Base-by-base conservation (phyloP, 2,888 invertebrate genomes). In the Capitulum mitella region DNA sequence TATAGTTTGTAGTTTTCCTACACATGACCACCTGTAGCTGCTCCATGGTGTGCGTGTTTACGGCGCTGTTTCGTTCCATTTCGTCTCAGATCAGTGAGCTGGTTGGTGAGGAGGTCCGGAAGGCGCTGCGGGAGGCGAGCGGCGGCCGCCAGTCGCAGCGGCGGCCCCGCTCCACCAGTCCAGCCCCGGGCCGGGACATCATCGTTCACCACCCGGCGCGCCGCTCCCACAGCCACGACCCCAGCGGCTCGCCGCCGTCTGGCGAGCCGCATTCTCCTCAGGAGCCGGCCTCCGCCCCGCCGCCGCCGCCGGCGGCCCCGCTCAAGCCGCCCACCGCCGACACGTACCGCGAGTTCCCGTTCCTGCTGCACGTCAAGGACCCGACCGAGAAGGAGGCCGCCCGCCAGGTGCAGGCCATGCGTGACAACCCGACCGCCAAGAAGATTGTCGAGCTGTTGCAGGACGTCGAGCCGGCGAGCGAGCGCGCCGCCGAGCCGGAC, bases 111-210 rank as follows among this genome's bases (percentile, higher is more conserved):
- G 70, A 70, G 70, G 70, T 70, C 40, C 19, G 70, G 26, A 70
- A 40, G 37, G 70, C 70, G 26, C 70, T 70, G 10, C 70, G 70
- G 22, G 70, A 70, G 37, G 12, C 37, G 37, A 6, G 26, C 10
- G 64, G 34, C 37, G 70, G 40, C 10, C 70, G 40, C 40, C 64
- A 34, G 64, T 26, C 34, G 34, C 29, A 12, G 40, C 70, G 40
- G 6, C 70, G 70, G 40, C 70, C 70, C 5, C 70, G 70, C 40
- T 70, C 70, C 40, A 70, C 40, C 26, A 70, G 70, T 26, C 70
- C 70, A 10, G 70, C 40, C 8, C 37, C 70, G 22, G 70, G 34
- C 10, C 37, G 70, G 6, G 70, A 70, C 40, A 40, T 70, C 70
- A 37, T 70, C 70, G 40, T 70, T 0, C 70, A 40, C 40, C 37